Evolutionary conservation across 2,888 invertebrate genomes (phyloP).

Genomic region (Eupithecia vulgata): DNA sequence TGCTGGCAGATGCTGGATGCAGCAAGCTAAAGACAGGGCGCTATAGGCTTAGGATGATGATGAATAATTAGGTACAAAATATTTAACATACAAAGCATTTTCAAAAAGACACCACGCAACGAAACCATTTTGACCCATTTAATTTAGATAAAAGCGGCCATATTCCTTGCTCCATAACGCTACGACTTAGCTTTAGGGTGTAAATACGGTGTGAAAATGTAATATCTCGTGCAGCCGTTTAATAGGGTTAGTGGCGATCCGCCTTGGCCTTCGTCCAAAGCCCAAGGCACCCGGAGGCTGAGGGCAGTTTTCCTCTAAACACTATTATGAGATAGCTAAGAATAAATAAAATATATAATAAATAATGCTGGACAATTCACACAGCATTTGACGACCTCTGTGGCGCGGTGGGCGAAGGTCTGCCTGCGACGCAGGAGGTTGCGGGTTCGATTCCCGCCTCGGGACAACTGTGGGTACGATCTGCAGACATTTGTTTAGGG

Average conservation of each 20-base stretch:
- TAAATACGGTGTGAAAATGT: slow-evolving; percentile 53
- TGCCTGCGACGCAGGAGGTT: too few relatives aligned
- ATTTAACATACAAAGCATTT: not conserved
- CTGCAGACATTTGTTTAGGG: too few relatives aligned
- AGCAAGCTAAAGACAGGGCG: too few relatives aligned
- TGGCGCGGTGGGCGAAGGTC: too few relatives aligned
- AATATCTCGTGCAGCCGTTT: slow-evolving; percentile 54
- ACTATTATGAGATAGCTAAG: not conserved
- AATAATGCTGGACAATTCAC: too few relatives aligned
- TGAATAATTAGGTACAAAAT: not conserved
- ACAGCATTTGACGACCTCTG: too few relatives aligned
- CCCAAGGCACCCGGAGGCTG: slow-evolving; percentile 14
- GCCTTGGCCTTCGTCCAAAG: slow-evolving; percentile 49
- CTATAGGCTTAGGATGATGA: too few relatives aligned
- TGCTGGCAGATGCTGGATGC: too few relatives aligned
- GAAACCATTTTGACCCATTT: not conserved
- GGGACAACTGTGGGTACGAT: too few relatives aligned
- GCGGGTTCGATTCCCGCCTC: too few relatives aligned
- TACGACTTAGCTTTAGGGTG: slow-evolving; percentile 33
- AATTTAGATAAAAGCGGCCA: not conserved
- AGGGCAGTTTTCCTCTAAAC: not conserved
- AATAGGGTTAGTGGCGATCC: slow-evolving; percentile 56
- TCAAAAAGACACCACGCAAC: not conserved
- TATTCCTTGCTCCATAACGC: not conserved
- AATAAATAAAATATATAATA: too few relatives aligned